Evolutionary conservation across 2,113 vertebrate species (phyloP).

Genomic region (Turnix velox): DNA sequence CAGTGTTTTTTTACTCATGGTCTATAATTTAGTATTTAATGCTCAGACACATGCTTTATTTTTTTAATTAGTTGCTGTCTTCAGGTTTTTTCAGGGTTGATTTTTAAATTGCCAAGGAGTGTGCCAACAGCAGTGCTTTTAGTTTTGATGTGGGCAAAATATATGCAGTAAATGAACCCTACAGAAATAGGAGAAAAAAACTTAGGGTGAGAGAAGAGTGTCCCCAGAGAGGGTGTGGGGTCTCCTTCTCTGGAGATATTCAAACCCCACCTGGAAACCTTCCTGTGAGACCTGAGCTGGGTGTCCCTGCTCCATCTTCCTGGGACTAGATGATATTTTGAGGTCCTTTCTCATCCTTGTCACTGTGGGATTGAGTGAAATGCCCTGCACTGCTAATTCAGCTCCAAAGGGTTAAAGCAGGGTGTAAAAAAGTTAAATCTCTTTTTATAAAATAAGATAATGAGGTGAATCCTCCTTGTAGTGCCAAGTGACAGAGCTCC

Average conservation of each 20-base stretch:
- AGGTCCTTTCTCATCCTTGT: too few species aligned
- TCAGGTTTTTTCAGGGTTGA: neutral
- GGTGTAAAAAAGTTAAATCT: neutral
- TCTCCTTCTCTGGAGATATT: too few species aligned
- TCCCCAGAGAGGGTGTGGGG: too few species aligned
- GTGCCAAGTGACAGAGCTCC: neutral
- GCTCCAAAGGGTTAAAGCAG: neutral
- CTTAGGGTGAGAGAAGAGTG: too few species aligned
- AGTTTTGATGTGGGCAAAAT: neutral
- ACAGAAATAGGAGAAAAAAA: too few species aligned
- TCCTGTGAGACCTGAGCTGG: too few species aligned
- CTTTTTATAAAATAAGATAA: neutral
- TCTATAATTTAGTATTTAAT: neutral
- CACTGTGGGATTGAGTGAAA: conserved; percentile 33
- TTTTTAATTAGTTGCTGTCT: neutral
- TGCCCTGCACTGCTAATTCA: neutral
- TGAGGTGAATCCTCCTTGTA: conserved; percentile 8
- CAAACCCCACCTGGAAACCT: too few species aligned
- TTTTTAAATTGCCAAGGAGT: neutral
- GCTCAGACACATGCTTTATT: neutral
- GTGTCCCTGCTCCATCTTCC: too few species aligned
- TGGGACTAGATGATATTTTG: too few species aligned
- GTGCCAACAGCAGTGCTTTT: neutral
- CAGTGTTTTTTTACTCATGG: neutral
- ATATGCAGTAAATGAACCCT: neutral